Base-by-base conservation (phyloP, 2,888 invertebrate species). In the Actias luna region DNA sequence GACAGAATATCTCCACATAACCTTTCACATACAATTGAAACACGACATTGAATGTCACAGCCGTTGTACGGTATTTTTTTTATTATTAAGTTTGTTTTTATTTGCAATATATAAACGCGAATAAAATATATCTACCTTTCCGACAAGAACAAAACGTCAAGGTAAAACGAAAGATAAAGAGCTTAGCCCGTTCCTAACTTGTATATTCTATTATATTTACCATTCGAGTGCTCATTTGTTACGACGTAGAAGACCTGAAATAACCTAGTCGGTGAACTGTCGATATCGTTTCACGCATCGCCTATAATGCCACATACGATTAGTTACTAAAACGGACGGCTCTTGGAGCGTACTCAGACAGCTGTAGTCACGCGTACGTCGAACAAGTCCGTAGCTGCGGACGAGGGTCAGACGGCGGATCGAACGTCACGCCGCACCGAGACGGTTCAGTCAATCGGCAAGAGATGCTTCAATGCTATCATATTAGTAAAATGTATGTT, bases 341-440 rank as follows among this genome's bases (percentile, higher is more conserved):
- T 69, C 64, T 65, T 63, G 63, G 58, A 65, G 59, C 65, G 33
- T 55, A 61, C 60, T 63, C 67, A 69, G 71, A 69, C 75, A 72
- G 69, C 65, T 67, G 63, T 64, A 65, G 69, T 72, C 67, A 61
- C 58, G 63, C 70, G 55, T 58, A 70, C 63, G 69, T 69, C 66
- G 35, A 50, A 62, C 52, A 63, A 65, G 65, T 46, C 62, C 59
- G 68, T 65, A 70, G 60, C 18, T 29, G 42, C 62, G 59, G 71
- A 75, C 69, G 59, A 70, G 75, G 77, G 75, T 75, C 66, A 59
- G 67, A 63, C 67, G 64, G 33, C 67, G 59, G 59, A 62, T 61
- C 59, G 63, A 46, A 52, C 63, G n/a, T n/a, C n/a, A n/a, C n/a
- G n/a, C n/a, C n/a, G n/a, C n/a, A 42, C 63, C 35, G 50, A 18